Evolutionary conservation across 2,113 vertebrate genomes (phyloP).

Genomic region (Upupa epops): DNA sequence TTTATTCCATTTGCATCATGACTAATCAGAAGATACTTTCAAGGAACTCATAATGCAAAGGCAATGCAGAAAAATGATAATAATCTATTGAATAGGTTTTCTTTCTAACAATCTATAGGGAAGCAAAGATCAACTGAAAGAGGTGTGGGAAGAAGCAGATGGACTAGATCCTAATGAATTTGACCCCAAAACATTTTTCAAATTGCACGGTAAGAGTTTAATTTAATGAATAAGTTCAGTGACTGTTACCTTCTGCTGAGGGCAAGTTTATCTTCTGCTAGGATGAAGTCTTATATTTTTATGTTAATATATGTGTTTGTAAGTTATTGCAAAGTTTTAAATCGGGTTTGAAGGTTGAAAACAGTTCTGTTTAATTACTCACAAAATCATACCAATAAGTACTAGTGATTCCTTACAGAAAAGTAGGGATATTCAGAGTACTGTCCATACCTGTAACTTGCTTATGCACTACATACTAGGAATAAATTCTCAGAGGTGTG

Average conservation of each 20-base stretch:
- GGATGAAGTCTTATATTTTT: not conserved
- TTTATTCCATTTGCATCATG: not conserved
- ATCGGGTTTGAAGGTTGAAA: not conserved
- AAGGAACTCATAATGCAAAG: not conserved
- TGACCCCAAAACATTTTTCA: conserved; percentile 98
- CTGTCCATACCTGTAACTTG: not conserved
- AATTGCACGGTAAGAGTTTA: conserved; percentile 88
- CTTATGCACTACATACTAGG: not conserved
- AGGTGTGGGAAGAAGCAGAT: conserved; percentile 97
- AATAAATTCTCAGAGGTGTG: not conserved
- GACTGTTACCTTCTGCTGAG: not conserved
- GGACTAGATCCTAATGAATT: conserved; percentile 96
- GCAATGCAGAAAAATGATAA: not conserved
- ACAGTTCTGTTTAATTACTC: not conserved
- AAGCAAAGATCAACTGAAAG: conserved; percentile 96
- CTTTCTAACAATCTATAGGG: conserved; percentile 79
- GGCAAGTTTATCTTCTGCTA: not conserved
- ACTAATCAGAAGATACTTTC: not conserved
- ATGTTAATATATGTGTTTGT: not conserved
- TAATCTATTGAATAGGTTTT: conserved; percentile 24
- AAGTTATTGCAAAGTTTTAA: not conserved
- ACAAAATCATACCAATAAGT: not conserved
- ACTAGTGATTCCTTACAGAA: not conserved
- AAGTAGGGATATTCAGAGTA: not conserved
- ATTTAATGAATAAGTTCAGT: conserved; percentile 19